phyloP scores from a whole-genome alignment of 23 tunicate species.

The Halocynthia roretzi region DNA sequence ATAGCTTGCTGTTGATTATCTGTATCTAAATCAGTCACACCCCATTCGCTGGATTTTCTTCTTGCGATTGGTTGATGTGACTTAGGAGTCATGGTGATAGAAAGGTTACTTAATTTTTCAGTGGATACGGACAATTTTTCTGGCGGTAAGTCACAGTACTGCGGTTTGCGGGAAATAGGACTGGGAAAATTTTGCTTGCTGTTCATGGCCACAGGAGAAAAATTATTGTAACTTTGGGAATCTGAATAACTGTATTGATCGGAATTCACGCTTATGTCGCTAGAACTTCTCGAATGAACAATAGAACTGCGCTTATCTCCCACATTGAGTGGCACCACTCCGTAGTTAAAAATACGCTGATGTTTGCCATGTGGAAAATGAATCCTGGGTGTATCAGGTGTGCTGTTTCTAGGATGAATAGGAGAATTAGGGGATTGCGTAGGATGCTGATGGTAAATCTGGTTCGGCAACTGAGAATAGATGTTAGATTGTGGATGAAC shows the following conservation, averaged over 20 bases:
- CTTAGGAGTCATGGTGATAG: not conserved
- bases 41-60: slow-evolving; percentile 54
- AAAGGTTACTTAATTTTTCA: not conserved
- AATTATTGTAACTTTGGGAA: not conserved
- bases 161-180: not conserved
- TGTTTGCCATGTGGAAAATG: not conserved
- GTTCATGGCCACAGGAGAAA: not conserved
- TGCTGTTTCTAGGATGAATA: not conserved
- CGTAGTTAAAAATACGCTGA: not conserved
- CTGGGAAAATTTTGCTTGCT: not conserved
- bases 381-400: not conserved
- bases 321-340: not conserved
- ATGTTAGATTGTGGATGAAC: not conserved
- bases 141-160: too few relatives aligned
- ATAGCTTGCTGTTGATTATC: slow-evolving; percentile 51
- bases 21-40: slow-evolving; percentile 71
- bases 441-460: too few relatives aligned
- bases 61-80: slow-evolving; percentile 12
- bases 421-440: too few relatives aligned
- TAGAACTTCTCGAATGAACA: not conserved
- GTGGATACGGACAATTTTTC: too few relatives aligned
- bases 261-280: not conserved
- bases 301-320: not conserved
- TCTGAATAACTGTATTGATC: not conserved
- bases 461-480: not conserved